A percentile compares a stretch with the other conserved stretches of the same genome.
These are phyloP conservation scores for Pseudomugil tenellus DNA, from an alignment of 2,797 vertebrate genomes.

Conservation along the genomic window DNA sequence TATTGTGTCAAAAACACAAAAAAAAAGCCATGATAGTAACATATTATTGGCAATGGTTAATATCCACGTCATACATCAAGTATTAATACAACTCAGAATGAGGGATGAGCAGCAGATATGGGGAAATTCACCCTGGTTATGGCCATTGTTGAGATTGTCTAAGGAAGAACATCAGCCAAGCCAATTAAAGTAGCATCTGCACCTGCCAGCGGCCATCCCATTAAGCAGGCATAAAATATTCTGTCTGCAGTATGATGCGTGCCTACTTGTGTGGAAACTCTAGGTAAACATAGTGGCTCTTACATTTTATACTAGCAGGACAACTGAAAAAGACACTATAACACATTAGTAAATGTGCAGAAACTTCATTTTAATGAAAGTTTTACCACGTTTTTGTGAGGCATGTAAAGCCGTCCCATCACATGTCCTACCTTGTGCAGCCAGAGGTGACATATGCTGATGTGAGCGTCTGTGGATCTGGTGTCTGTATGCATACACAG, in stretches of 20 bases:
- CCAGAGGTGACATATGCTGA: constrained; percentile 98
- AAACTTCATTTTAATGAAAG: neutral
- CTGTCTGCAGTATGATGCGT: neutral
- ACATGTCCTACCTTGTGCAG: constrained; percentile 90
- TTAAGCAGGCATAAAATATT: neutral
- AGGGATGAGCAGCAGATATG: neutral
- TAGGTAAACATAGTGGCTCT: constrained; percentile 7
- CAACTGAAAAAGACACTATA: neutral
- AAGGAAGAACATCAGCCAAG: neutral
- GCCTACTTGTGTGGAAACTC: neutral
- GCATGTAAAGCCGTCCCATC: neutral
- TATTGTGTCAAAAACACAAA: neutral
- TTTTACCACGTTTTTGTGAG: neutral
- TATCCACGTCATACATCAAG: neutral
- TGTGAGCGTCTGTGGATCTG: constrained; percentile 97
- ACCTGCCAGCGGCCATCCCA: constrained; percentile 1
- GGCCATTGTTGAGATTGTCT: neutral
- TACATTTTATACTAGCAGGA: neutral
- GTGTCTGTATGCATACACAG: constrained; percentile 96
- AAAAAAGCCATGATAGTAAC: neutral
- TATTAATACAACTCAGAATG: neutral
- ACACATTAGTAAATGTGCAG: neutral
- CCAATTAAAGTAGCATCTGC: neutral
- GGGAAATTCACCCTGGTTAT: neutral
- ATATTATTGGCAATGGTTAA: neutral